Base-by-base conservation (phyloP, 92 coral and sea anemone species). In the Zoanthus gigantus region DNA sequence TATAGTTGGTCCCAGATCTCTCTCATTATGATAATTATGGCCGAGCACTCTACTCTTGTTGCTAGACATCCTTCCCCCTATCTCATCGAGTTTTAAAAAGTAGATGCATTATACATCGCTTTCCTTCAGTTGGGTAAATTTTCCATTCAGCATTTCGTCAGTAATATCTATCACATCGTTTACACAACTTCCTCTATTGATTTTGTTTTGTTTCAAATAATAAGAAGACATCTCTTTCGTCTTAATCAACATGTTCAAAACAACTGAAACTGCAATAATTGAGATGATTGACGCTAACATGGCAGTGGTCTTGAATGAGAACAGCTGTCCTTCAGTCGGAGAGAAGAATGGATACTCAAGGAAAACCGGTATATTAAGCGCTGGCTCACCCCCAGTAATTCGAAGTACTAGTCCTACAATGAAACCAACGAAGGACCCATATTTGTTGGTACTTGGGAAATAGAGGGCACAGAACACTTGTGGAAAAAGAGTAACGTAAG, bases 401-500 rank as follows among this genome's bases (percentile, higher is more conserved):
- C 98, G 93, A 18, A 96, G 91, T 14, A 85, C 85, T 9, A 95
- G 83, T 14, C 96, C 98, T 63, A 95, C 91, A 50, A 92, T 23
- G 80, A 91, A 96, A 6, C 98, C 98, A 53, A 89, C 7, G 45
- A 93, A 77, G 37, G 98, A 93, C 3, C 98, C 98, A 76, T 96
- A 96, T 7, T 98, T 96, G 88, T 96, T 96, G 74, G 94, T 89
- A 47, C 93, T 90, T 15, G 88, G 83, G 11, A 95, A 56, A 83
- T 93, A 92, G 31, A 96, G 88, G 68, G 95, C 95, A 71, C 95
- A 94, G 79, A 90, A 82, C 50, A 96, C 94, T 83, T 96, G 98
- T 0, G 98, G 98, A 88, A 96, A 96, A 48, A 96, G 92, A 86
- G 92, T 90, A 32, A 94, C 95, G 90, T 95, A 95, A 6, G 95